Percentiles rank a stretch among this genome's conserved stretches.
Conservation (phyloP, 2,113 vertebrate species). For the Hassar affinis region DNA sequence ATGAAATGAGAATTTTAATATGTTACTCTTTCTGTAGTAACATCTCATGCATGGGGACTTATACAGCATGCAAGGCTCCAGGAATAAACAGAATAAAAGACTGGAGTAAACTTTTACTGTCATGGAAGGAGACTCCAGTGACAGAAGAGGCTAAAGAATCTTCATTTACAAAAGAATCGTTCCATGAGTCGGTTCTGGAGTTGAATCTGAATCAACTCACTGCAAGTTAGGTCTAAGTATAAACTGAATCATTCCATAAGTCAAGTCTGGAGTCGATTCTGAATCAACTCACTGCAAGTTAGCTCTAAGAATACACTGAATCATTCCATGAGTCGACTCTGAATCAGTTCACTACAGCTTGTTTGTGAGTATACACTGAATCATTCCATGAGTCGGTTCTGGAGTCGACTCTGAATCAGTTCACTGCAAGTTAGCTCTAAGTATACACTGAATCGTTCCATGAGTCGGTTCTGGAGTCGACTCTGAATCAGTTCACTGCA, state of each 20-base stretch:
- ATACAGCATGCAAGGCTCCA: background rate
- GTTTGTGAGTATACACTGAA: background rate
- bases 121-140: background rate
- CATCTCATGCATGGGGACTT: background rate
- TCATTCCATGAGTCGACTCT: background rate
- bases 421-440: background rate
- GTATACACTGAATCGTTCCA: background rate
- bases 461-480: no score
- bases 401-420: background rate
- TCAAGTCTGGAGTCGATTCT: background rate
- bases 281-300: no score
- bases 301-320: no score
- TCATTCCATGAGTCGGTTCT: background rate
- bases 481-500: background rate
- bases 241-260: background rate
- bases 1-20: background rate
- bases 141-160: background rate
- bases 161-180: background rate
- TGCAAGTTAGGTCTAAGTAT: background rate
- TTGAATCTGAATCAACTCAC: background rate
- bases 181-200: background rate
- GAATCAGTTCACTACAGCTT: background rate
- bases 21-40: background rate
- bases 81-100: background rate
- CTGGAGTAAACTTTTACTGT: background rate